phyloP scores from a whole-genome alignment of 2,888 invertebrate genomes.

The Tanytarsus gracilentus region DNA sequence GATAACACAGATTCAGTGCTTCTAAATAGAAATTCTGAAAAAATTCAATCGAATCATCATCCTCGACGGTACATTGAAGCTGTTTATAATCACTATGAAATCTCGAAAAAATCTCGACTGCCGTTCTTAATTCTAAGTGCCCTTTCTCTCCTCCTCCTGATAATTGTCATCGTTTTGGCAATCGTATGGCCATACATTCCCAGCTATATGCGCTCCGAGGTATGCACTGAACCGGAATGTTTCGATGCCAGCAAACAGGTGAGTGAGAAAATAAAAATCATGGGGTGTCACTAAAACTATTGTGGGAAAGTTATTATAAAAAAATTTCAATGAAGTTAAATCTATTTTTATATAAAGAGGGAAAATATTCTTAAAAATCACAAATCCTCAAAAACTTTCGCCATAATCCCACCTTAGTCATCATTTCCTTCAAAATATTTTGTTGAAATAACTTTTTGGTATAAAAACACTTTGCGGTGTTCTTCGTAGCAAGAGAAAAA shows the following conservation, averaged over 20 bases:
- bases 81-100: slow-evolving; percentile 38
- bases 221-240: slow-evolving; percentile 41
- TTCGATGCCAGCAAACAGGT: slow-evolving; percentile 40
- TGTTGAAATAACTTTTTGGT: no score
- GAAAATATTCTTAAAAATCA: no score
- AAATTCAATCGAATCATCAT: slow-evolving; percentile 4
- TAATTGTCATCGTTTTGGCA: slow-evolving; percentile 39
- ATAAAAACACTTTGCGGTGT: no score
- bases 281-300: neutral
- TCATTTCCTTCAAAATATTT: no score
- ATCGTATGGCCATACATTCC: slow-evolving; percentile 43
- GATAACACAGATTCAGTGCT: slow-evolving; percentile 26
- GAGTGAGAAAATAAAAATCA: slow-evolving; percentile 16
- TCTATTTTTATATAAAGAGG: no score
- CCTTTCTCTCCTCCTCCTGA: slow-evolving; percentile 38
- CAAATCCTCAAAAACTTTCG: no score
- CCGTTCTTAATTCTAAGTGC: slow-evolving; percentile 39
- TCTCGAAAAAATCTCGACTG: slow-evolving; percentile 39
- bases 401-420: no score
- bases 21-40: slow-evolving; percentile 2
- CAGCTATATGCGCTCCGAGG: slow-evolving; percentile 39
- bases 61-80: slow-evolving; percentile 34
- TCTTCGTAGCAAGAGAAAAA: no score
- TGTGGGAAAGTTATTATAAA: neutral
- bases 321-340: neutral